Evolutionary conservation across 2,888 invertebrate species (phyloP).

Genomic region (Pteria penguin): DNA sequence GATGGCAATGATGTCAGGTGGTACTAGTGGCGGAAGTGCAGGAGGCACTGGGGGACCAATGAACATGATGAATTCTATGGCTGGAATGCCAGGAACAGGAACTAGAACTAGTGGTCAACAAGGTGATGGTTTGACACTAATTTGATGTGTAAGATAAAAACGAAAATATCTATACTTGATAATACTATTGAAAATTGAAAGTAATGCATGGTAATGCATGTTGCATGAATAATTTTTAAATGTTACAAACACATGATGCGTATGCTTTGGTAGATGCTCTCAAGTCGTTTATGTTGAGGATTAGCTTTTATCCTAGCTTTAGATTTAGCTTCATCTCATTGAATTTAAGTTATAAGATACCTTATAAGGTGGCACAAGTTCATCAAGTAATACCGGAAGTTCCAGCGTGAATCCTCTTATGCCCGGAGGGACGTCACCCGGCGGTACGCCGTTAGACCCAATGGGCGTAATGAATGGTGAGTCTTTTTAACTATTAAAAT

Average conservation of each 20-base stretch:
- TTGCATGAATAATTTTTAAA: no score
- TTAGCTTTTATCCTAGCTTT: no score
- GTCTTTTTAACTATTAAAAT: not conserved
- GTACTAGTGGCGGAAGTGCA: slow-evolving; percentile 2
- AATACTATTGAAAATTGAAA: no score
- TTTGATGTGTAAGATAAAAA: slow-evolving; percentile 30
- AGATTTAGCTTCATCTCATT: no score
- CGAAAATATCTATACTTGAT: no score
- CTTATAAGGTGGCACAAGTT: no score
- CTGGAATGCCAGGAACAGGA: not conserved
- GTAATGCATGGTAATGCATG: no score
- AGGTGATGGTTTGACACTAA: not conserved
- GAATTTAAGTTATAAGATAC: no score
- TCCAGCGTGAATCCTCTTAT: slow-evolving; percentile 35
- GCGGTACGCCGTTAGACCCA: slow-evolving; percentile 42
- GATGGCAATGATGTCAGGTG: slow-evolving; percentile 52
- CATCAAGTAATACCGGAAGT: no score
- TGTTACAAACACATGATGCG: no score
- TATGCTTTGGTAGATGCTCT: no score
- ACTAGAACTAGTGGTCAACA: not conserved
- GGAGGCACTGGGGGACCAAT: slow-evolving; percentile 28
- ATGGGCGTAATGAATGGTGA: slow-evolving; percentile 52
- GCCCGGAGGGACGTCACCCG: slow-evolving; percentile 33
- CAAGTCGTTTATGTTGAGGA: no score
- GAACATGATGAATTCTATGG: slow-evolving; percentile 40